These are phyloP conservation scores for Tamandua tetradactyla DNA, from an alignment of 2,797 vertebrate genomes.

Conservation along the genomic window DNA sequence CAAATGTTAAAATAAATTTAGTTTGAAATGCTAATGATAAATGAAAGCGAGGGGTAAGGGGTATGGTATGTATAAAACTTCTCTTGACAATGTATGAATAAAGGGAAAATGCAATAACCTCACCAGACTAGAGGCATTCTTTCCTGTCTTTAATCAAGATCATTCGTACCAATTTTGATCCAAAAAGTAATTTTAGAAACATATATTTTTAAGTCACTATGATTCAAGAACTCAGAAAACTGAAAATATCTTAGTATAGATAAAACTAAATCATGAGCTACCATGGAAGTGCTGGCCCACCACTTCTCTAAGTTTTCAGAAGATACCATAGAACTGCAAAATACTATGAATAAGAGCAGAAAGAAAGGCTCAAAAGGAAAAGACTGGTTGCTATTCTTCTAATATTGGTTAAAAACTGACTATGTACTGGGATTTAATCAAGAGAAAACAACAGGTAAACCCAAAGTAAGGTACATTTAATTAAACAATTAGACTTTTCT, in stretches of 20 bases:
- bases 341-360: not conserved
- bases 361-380: not conserved
- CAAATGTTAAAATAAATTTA: no score
- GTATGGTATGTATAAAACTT: no score
- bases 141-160: slow-evolving; percentile 2
- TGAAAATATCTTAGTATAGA: not conserved
- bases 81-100: not conserved
- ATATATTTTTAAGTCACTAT: slow-evolving; percentile 29
- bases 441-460: slow-evolving; percentile 32
- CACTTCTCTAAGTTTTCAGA: not conserved
- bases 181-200: not conserved
- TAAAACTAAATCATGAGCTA: not conserved
- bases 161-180: not conserved
- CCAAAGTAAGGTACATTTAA: slow-evolving; percentile 35
- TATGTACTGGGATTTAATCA: slow-evolving; percentile 3
- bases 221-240: slow-evolving; percentile 27
- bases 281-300: not conserved
- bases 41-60: no score
- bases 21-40: no score
- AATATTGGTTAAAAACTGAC: slow-evolving; percentile 16
- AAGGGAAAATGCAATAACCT: not conserved
- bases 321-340: not conserved
- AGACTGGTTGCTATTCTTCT: not conserved
- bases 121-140: not conserved
- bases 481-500: not conserved